Conservation (phyloP, 1,140 invertebrate species). For the Kradibia gibbosae region DNA sequence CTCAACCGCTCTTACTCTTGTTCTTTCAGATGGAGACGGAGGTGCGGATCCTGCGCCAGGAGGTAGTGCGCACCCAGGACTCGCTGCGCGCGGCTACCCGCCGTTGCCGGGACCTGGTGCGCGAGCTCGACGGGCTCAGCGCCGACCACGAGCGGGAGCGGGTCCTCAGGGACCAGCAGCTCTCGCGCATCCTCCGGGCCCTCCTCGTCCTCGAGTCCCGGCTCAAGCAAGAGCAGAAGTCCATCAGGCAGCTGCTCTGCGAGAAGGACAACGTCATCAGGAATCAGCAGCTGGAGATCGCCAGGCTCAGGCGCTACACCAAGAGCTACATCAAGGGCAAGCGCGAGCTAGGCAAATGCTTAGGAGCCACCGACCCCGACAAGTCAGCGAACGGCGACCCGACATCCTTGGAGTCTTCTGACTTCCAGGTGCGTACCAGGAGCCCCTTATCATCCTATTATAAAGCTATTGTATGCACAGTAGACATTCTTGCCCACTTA, state of each 20-base stretch:
- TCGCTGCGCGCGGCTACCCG: conserved; percentile 71
- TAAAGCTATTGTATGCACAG: too few species aligned
- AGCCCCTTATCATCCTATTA: too few species aligned
- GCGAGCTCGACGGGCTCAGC: conserved; percentile 76
- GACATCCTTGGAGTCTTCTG: conserved; percentile 55
- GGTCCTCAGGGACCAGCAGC: conserved; percentile 77
- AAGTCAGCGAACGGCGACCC: conserved; percentile 73
- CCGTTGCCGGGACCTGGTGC: conserved; percentile 74
- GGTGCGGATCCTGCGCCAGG: conserved; percentile 77
- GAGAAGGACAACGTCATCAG: conserved; percentile 82
- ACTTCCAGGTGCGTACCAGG: conserved; percentile 29
- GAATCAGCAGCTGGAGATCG: conserved; percentile 80
- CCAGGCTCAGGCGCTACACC: conserved; percentile 76
- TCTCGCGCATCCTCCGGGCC: conserved; percentile 79
- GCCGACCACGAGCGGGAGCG: conserved; percentile 76
- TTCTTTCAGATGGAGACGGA: conserved; percentile 78
- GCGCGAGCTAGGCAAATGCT: conserved; percentile 54
- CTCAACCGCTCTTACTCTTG: background rate
- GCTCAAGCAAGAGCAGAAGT: conserved; percentile 82
- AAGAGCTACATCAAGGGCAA: conserved; percentile 75
- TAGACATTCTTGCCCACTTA: too few species aligned
- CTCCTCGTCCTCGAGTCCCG: conserved; percentile 80
- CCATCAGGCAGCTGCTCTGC: conserved; percentile 78
- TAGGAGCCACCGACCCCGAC: conserved; percentile 55
- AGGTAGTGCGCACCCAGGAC: conserved; percentile 71